Evolutionary conservation across 2,113 vertebrate genomes (phyloP), one percentile per base, ranked within the genome.

Genomic region (Megatriorchis doriae): DNA sequence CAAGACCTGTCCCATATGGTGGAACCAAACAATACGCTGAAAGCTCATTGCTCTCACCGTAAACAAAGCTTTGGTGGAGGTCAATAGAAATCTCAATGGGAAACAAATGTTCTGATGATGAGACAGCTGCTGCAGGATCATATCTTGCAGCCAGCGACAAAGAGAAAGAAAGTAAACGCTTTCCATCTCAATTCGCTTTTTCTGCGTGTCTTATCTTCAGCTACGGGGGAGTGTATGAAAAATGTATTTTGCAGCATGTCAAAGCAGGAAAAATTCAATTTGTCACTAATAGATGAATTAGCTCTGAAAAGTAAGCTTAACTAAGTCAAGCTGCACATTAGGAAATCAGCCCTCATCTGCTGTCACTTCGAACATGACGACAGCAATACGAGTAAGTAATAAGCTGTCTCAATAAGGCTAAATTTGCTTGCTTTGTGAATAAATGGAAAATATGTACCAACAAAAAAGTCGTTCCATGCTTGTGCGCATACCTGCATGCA

Each of bases 191-290:
- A 32, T 47, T 84, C 8, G 3, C n/a, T 89, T 84, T 66, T 81
- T 70, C 75, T 71, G 10, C 1, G 0, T 83, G 29, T 26, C 80
- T 84, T 83, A 88, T 78, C 71, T 62, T 74, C 83, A 85, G 25
- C 81, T 91, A 48, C 1, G 1, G 34, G 27, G 32, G 21, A 86
- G 48, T 27, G 5, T 19, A 71, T 42, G 56, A 86, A 94, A 93
- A 95, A 90, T 38, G 21, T 84, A 67, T 84, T 92, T 81, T 89
- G 72, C 92, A 85, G 40, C 29, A 72, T 3, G 1, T 77, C 65
- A 91, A 75, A 94, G 83, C 27, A 85, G 61, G 43, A 91, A 94
- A 81, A 94, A 89, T 58, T 91, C 43, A 81, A 72, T 94, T 94
- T 79, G 45, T 17, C 48, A 58, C 45, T 70, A 89, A 62, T 4